Conservation (phyloP, 2,113 vertebrate genomes). For the Sapayoa aenigma region DNA sequence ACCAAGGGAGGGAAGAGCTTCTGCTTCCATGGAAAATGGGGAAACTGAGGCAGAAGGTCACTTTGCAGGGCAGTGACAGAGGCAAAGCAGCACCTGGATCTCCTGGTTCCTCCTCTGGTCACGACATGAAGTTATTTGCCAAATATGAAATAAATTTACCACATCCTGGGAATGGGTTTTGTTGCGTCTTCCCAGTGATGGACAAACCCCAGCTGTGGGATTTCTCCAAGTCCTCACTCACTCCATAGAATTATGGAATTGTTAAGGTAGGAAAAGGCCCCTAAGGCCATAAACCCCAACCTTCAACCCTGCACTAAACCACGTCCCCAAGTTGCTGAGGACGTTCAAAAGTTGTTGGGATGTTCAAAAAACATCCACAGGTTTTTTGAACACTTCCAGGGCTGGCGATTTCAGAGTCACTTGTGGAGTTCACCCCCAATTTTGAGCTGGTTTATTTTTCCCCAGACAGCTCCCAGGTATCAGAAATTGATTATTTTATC, state of each 20-base stretch:
- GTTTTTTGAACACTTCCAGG: neutral
- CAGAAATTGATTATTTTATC: neutral
- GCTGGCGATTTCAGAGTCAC: neutral
- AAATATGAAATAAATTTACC: neutral
- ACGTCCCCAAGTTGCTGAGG: neutral
- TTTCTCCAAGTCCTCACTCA: neutral
- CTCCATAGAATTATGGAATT: too few relatives aligned
- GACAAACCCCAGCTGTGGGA: neutral
- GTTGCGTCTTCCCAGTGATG: neutral
- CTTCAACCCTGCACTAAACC: neutral
- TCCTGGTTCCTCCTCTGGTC: neutral
- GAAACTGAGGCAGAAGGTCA: neutral
- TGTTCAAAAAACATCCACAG: neutral
- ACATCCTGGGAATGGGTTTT: fast-evolving
- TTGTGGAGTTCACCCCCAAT: neutral
- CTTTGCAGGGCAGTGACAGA: too few relatives aligned
- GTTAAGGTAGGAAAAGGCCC: neutral
- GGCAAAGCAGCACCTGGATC: fast-evolving
- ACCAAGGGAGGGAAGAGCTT: neutral
- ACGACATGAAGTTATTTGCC: neutral
- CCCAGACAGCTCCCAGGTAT: neutral
- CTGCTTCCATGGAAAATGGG: neutral
- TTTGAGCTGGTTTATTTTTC: neutral
- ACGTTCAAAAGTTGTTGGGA: too few relatives aligned
- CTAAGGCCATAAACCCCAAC: neutral